Percentiles rank a stretch among this genome's conserved stretches.
phyloP scores from a whole-genome alignment of 2,888 invertebrate genomes.

The Eumacrocentrus americanus region DNA sequence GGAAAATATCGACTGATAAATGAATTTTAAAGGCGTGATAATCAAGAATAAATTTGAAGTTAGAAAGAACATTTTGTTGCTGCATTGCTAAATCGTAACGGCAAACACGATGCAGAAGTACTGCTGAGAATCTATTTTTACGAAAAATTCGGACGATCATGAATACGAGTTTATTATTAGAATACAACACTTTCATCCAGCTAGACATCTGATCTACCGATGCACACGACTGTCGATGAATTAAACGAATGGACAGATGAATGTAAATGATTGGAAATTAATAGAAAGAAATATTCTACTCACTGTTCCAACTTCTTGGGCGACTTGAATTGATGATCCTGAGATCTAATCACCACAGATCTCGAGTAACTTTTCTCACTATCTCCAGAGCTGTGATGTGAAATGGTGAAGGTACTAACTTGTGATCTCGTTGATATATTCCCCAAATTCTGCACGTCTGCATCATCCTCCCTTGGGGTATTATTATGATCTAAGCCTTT shows the following conservation, averaged over 20 bases:
- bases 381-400: slow-evolving; percentile 56
- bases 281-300: slow-evolving; percentile 42
- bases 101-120: slow-evolving; percentile 35
- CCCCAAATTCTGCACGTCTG: slow-evolving; percentile 44
- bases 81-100: slow-evolving; percentile 35
- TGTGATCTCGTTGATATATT: slow-evolving; percentile 55
- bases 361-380: slow-evolving; percentile 56
- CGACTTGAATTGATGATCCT: slow-evolving; percentile 49
- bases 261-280: neutral
- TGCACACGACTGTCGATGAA: too few relatives aligned
- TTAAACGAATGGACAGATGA: neutral
- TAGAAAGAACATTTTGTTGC: slow-evolving; percentile 9
- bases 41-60: neutral
- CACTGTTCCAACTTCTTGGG: slow-evolving; percentile 58
- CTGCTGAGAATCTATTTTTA: slow-evolving; percentile 55
- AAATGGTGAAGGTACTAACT: slow-evolving; percentile 55
- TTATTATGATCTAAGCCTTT: neutral
- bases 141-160: slow-evolving; percentile 38
- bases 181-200: slow-evolving; percentile 24
- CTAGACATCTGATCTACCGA: slow-evolving; percentile 19
- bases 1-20: neutral
- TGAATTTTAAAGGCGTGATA: neutral
- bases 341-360: slow-evolving; percentile 55
- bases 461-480: slow-evolving; percentile 29
- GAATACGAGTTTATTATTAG: slow-evolving; percentile 53